Base-by-base conservation (phyloP, 2,888 invertebrate genomes). In the Cephonodes hylas region DNA sequence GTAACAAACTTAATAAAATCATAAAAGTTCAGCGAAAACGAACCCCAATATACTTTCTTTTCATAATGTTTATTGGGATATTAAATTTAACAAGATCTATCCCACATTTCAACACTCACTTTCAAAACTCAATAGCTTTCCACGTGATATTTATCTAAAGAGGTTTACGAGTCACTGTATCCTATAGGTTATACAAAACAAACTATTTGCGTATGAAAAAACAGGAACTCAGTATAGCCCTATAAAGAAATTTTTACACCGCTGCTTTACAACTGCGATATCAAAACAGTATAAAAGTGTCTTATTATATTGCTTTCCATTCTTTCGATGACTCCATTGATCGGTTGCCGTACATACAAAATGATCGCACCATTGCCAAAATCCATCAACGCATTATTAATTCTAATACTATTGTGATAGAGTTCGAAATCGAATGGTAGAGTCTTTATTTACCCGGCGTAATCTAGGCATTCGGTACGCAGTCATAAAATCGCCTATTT, bases 401-500 rank as follows among this genome's bases (percentile, higher is more conserved):
- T 60, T 67, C 60, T 74, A 66, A 42, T 0, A 0, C 0, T 0
- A 1, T 3, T 0, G 0, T 0, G 0, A 38, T 71, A 77, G 20
- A 66, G 71, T 63, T 57, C 25, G 63, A 64, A 64, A 61, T 74
- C 6, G 27, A 10, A 62, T 22, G 59, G 15, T 31, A 38, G 31
- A 15, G 8, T 57, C 58, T 61, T 64, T 65, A 71, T 68, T 75
- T 73, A 73, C 72, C 74, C 71, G 70, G 66, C 69, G 71, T 76
- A 74, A 80, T 75, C 77, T 79, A 77, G 78, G 74, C 79, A 74
- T 80, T 79, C 69, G 75, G 72, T 75, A 75, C 68, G 70, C 69
- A 69, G 74, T 76, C 77, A 77, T 82, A 82, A 82, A 82, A 77
- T 73, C 71, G 75, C 77, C 81, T 80, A 80, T 80, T 80, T 82